Conservation (phyloP, 2,113 vertebrate genomes). For the Athene cunicularia region DNA sequence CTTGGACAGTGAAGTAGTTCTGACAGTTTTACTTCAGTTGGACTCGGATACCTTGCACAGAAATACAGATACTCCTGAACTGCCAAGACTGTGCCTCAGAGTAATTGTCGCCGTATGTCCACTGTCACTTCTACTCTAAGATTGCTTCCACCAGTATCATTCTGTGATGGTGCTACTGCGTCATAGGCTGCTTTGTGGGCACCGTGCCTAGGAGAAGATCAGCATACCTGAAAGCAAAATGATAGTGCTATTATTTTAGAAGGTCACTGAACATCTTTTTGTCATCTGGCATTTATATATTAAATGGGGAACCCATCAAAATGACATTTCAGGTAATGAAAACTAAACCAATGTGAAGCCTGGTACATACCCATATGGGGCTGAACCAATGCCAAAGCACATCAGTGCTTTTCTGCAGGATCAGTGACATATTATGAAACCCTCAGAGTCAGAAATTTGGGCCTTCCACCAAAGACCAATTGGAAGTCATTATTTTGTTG, state of each 20-base stretch:
- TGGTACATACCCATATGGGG: background rate
- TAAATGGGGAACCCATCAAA: slow-evolving; percentile 6
- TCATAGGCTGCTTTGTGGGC: background rate
- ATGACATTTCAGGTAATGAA: slow-evolving; percentile 28
- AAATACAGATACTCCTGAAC: background rate
- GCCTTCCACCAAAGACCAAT: background rate
- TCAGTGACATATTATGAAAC: slow-evolving; percentile 1
- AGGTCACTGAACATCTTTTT: slow-evolving; percentile 30
- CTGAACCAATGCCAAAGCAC: background rate
- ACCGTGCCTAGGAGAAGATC: background rate
- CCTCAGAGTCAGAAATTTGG: background rate
- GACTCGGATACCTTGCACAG: rapidly evolving
- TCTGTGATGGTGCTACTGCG: background rate
- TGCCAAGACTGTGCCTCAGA: background rate
- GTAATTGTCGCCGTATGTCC: background rate
- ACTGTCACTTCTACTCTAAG: background rate
- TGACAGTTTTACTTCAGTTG: background rate
- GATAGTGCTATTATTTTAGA: background rate
- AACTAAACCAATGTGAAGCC: background rate
- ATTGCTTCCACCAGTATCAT: background rate
- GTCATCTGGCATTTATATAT: slow-evolving; percentile 47
- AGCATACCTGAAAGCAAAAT: background rate
- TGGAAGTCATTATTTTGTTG: background rate
- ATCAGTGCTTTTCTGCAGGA: background rate
- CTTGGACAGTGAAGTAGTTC: background rate